Conservation (phyloP, 2,888 invertebrate species). For the Drosophila recens region DNA sequence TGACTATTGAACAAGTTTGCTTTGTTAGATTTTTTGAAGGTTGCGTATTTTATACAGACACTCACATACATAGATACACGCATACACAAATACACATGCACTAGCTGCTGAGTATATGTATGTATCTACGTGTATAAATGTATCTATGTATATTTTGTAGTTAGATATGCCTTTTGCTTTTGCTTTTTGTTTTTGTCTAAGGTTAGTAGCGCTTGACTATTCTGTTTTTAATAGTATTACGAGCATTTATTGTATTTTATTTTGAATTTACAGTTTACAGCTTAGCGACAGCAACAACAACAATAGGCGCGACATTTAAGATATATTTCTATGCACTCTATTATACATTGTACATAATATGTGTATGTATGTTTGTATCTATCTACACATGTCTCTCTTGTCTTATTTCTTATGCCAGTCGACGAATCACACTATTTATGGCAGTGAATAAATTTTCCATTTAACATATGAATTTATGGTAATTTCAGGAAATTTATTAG, state of each 20-base stretch:
- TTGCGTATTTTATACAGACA: conserved; percentile 79
- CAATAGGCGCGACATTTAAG: conserved; percentile 53
- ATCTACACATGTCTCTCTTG: conserved; percentile 44
- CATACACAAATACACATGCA: conserved; percentile 29
- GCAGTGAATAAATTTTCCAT: conserved; percentile 66
- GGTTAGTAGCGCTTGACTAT: conserved; percentile 68
- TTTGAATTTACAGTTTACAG: conserved; percentile 82
- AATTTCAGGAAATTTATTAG: conserved; percentile 64
- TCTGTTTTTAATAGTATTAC: conserved; percentile 56
- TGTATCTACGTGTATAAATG: conserved; percentile 35
- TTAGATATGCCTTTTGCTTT: conserved; percentile 60
- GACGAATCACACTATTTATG: conserved; percentile 63
- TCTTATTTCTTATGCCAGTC: conserved; percentile 55
- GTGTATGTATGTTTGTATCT: background rate
- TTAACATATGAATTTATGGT: conserved; percentile 64
- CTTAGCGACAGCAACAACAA: conserved; percentile 55
- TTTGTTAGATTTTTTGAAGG: conserved; percentile 83
- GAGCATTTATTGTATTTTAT: conserved; percentile 60
- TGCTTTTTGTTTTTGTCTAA: conserved; percentile 59
- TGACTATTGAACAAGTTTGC: conserved; percentile 83
- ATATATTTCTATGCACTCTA: conserved; percentile 49
- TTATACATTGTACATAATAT: conserved; percentile 17
- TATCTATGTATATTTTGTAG: conserved; percentile 49
- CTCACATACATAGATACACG: conserved; percentile 25
- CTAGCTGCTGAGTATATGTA: conserved; percentile 43